Percentiles rank a stretch among this genome's conserved stretches.
phyloP scores from a whole-genome alignment of 2,113 vertebrate genomes.

The Osmerus mordax region DNA sequence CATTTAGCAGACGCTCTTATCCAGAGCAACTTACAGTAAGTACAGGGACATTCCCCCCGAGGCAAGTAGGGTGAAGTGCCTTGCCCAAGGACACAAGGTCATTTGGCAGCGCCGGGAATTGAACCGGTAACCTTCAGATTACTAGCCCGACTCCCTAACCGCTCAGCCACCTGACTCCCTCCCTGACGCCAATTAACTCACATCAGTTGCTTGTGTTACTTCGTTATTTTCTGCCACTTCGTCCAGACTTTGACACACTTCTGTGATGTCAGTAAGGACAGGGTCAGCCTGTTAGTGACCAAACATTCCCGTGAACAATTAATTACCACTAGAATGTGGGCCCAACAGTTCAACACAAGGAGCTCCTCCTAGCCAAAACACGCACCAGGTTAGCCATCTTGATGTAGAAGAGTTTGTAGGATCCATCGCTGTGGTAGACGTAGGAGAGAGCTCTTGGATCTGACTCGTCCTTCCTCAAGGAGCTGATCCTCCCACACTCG shows the following conservation, averaged over 20 bases:
- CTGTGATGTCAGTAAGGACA: slow-evolving; percentile 53
- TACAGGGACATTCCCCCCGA: no score
- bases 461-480: slow-evolving; percentile 54
- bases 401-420: slow-evolving; percentile 63
- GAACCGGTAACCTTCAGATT: no score
- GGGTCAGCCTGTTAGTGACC: slow-evolving; percentile 55
- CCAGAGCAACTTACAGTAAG: no score
- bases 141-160: no score
- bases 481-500: slow-evolving; percentile 55
- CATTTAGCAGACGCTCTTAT: no score
- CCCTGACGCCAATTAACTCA: no score
- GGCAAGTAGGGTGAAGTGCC: no score
- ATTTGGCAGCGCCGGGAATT: no score
- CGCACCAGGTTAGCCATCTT: slow-evolving; percentile 62
- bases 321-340: background rate
- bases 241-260: slow-evolving; percentile 40
- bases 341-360: background rate
- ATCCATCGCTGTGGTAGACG: slow-evolving; percentile 47
- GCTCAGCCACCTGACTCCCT: no score
- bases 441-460: slow-evolving; percentile 71
- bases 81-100: no score
- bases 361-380: background rate
- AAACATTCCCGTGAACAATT: slow-evolving; percentile 3
- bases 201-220: background rate
- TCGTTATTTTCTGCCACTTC: slow-evolving; percentile 7